These are phyloP conservation scores for Cantharis flavilabris DNA, from an alignment of 2,888 invertebrate species.

Conservation along the genomic window DNA sequence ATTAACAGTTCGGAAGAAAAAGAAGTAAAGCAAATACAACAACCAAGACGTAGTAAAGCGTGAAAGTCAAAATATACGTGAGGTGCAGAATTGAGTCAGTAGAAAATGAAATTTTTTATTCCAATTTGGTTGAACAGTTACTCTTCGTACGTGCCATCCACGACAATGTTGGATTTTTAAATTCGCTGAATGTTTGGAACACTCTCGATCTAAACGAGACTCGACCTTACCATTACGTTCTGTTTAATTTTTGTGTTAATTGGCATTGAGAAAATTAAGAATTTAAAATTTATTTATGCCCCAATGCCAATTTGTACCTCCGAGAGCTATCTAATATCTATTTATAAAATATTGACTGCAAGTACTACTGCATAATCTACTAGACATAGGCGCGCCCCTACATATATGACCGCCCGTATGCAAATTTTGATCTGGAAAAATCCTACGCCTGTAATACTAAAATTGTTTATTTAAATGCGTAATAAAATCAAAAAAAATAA, in stretches of 20 bases:
- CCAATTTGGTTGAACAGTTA: neutral
- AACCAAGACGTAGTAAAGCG: slow-evolving; percentile 9
- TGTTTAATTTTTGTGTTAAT: neutral
- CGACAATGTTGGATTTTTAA: neutral
- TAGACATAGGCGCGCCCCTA: too few species aligned
- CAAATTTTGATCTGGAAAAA: too few species aligned
- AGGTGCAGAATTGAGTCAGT: slow-evolving; percentile 6
- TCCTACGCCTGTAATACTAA: too few species aligned
- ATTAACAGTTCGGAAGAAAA: slow-evolving; percentile 9
- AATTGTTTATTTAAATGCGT: too few species aligned
- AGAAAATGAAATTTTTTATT: slow-evolving; percentile 10
- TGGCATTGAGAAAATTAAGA: neutral
- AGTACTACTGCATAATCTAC: too few species aligned
- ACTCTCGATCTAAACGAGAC: neutral
- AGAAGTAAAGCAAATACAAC: neutral
- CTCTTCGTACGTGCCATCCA: neutral
- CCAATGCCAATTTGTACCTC: too few species aligned
- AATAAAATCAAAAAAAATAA: too few species aligned
- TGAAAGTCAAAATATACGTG: slow-evolving; percentile 19
- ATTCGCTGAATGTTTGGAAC: neutral
- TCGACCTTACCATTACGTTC: neutral
- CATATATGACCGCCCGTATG: too few species aligned
- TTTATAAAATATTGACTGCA: too few species aligned
- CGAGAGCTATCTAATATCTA: too few species aligned
- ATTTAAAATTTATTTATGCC: too few species aligned